phyloP scores from a whole-genome alignment of 1,140 invertebrate genomes.

The Drosophila virilis region DNA sequence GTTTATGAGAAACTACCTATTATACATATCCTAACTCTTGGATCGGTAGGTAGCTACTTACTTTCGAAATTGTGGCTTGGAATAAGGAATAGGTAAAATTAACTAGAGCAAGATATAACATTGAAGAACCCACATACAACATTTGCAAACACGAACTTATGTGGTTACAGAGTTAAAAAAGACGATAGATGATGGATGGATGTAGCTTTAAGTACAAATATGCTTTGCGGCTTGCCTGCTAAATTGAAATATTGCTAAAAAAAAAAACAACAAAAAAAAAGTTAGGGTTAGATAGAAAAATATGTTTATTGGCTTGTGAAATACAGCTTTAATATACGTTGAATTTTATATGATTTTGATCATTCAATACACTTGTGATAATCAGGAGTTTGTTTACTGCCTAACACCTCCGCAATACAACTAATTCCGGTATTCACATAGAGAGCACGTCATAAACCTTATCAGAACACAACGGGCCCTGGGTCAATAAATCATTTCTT shows the following conservation, averaged over 20 bases:
- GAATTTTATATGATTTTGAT: background rate
- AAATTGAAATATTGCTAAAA: too few species aligned
- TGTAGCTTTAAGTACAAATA: too few species aligned
- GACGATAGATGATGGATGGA: too few species aligned
- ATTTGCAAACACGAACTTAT: background rate
- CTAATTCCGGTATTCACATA: slow-evolving; percentile 12
- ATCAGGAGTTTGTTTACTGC: background rate
- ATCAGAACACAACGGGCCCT: background rate
- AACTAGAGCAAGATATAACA: background rate
- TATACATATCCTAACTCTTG: too few species aligned
- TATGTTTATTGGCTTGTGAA: too few species aligned
- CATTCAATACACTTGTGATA: slow-evolving; percentile 2
- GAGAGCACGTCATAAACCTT: background rate
- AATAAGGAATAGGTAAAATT: background rate
- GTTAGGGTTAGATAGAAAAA: too few species aligned
- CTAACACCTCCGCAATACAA: background rate
- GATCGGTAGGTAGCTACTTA: too few species aligned
- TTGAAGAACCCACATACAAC: background rate
- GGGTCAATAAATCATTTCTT: slow-evolving; percentile 25
- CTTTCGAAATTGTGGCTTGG: background rate
- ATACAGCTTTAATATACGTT: too few species aligned
- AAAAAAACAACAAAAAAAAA: too few species aligned
- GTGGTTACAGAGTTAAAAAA: background rate
- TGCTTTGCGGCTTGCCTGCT: too few species aligned
- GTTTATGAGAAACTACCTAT: background rate